Conservation (phyloP, 2,888 invertebrate species). For the Nasonia oneida region DNA sequence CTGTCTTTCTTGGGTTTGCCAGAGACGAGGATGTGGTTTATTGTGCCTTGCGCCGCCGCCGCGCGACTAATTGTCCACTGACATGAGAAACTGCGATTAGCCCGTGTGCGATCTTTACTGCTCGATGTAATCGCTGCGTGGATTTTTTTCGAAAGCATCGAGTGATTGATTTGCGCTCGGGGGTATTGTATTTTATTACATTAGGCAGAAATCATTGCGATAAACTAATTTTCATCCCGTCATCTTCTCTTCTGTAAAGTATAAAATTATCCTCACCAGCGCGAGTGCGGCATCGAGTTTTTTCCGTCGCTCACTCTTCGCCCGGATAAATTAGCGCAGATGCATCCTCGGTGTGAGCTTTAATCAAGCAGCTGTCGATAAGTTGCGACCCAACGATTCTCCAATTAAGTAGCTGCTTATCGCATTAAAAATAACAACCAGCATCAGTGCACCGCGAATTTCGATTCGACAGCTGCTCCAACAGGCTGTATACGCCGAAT, state of each 20-base stretch:
- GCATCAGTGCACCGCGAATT: not conserved
- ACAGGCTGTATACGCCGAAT: not conserved
- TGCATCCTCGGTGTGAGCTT: too few relatives aligned
- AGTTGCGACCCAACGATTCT: too few relatives aligned
- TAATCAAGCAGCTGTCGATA: too few relatives aligned
- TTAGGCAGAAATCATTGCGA: too few relatives aligned
- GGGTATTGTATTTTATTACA: too few relatives aligned
- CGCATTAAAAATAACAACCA: not conserved
- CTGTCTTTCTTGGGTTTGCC: not conserved
- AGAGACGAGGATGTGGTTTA: not conserved
- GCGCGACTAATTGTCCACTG: not conserved
- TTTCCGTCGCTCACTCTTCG: not conserved
- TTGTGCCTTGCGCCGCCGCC: not conserved
- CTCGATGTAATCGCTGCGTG: not conserved
- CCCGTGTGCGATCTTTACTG: not conserved
- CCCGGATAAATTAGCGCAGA: not conserved
- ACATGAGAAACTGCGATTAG: conserved; percentile 1
- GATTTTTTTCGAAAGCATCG: too few relatives aligned
- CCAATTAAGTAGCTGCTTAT: not conserved
- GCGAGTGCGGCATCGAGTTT: not conserved
- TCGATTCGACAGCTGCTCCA: not conserved
- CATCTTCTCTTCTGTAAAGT: too few relatives aligned
- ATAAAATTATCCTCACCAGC: too few relatives aligned
- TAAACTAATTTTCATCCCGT: too few relatives aligned
- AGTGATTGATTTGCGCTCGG: not conserved